Conservation (phyloP, 2,888 invertebrate species). For the Fissipunctia ypsillon region DNA sequence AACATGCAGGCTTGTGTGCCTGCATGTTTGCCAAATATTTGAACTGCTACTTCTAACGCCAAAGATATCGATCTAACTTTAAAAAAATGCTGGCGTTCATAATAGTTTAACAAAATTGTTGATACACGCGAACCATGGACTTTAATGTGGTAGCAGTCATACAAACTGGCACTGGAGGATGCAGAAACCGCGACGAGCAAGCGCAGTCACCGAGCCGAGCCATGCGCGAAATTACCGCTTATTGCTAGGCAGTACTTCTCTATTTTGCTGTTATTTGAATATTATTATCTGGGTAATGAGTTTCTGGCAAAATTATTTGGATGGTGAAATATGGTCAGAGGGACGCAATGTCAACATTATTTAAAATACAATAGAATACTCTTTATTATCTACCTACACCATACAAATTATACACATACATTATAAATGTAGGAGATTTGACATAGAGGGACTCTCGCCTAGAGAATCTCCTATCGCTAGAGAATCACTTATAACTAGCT, state of each 20-base stretch:
- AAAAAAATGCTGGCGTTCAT: constrained; percentile 6
- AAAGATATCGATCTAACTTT: background rate
- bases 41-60: constrained; percentile 11
- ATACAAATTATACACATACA: too few species aligned
- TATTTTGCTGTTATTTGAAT: constrained; percentile 8
- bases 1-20: too few species aligned
- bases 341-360: background rate
- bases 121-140: background rate
- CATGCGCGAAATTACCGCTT: constrained; percentile 28
- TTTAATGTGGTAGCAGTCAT: constrained; percentile 5
- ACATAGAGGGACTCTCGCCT: too few species aligned
- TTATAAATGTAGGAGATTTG: too few species aligned
- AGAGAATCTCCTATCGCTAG: too few species aligned
- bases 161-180: constrained; percentile 23
- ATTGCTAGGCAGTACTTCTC: background rate
- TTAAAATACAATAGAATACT: too few species aligned
- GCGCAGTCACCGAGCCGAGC: constrained; percentile 15
- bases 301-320: background rate
- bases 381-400: too few species aligned
- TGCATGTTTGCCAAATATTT: constrained; percentile 2
- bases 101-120: background rate
- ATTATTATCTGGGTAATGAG: background rate
- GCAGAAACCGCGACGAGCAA: constrained; percentile 36
- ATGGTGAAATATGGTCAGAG: background rate
- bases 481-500: too few species aligned